Conservation (phyloP, 2,113 vertebrate species). For the Melozone crissalis region DNA sequence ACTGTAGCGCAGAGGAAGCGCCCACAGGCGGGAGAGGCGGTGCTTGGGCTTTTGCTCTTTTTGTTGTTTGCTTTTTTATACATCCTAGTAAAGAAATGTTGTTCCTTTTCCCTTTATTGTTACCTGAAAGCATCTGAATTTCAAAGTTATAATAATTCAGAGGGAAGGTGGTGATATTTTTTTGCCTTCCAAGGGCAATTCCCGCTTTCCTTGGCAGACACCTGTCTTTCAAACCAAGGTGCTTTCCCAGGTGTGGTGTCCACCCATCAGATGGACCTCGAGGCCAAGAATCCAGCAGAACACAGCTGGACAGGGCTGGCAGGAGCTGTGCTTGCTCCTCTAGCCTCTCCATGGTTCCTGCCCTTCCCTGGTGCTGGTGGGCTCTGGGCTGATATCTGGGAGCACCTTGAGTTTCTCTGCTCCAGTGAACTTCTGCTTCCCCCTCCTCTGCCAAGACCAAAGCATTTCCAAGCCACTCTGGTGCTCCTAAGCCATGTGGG, state of each 20-base stretch:
- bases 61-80: background rate
- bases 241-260: background rate
- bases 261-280: rapidly evolving
- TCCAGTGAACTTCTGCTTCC: background rate
- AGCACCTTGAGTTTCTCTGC: background rate
- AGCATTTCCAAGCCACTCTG: rapidly evolving
- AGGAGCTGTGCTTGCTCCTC: rapidly evolving
- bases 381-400: background rate
- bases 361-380: background rate
- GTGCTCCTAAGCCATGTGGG: rapidly evolving
- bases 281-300: background rate
- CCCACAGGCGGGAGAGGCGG: rapidly evolving
- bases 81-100: rapidly evolving
- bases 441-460: background rate
- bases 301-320: rapidly evolving
- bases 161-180: rapidly evolving
- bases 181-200: background rate
- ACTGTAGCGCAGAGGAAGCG: rapidly evolving
- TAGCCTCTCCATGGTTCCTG: background rate
- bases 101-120: too few species aligned
- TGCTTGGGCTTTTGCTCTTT: background rate
- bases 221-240: too few species aligned
- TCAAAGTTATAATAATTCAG: background rate
- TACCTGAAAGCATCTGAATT: rapidly evolving
- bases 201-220: background rate